A percentile compares a stretch with the other conserved stretches of the same genome.
phyloP scores from a whole-genome alignment of 1,140 invertebrate genomes.

The Heliothis subflexa region DNA sequence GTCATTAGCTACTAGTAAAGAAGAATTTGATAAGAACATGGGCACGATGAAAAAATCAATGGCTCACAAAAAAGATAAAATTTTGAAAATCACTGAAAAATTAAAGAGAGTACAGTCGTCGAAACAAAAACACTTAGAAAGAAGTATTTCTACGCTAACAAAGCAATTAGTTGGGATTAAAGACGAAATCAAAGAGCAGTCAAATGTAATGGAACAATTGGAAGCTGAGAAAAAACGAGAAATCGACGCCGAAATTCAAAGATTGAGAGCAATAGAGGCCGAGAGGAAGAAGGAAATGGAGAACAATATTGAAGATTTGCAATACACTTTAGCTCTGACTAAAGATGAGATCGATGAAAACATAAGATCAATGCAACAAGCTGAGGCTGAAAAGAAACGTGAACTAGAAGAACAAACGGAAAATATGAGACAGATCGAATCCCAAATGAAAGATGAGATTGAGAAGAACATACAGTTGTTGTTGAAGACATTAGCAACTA shows the following conservation, averaged over 20 bases:
- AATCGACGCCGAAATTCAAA: constrained; percentile 1
- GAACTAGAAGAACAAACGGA: not conserved
- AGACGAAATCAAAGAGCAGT: not conserved
- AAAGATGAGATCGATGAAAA: constrained; percentile 4
- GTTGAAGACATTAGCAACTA: not conserved
- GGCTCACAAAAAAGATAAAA: not conserved
- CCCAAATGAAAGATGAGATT: not conserved
- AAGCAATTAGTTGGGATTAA: not conserved
- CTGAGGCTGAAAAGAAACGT: not conserved
- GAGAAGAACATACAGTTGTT: not conserved
- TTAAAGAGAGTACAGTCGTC: not conserved
- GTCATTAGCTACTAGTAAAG: not conserved
- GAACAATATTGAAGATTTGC: not conserved
- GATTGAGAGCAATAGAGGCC: not conserved
- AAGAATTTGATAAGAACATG: not conserved
- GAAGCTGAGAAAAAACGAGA: not conserved
- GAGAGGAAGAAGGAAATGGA: not conserved
- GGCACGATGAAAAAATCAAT: no score
- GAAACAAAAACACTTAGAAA: not conserved
- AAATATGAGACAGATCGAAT: not conserved
- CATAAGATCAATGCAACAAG: not conserved
- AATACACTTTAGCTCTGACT: not conserved
- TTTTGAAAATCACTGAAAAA: not conserved
- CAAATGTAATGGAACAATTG: not conserved
- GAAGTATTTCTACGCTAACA: not conserved